These are phyloP conservation scores for Ranitomeya variabilis DNA, from an alignment of 2,113 vertebrate species.

Conservation along the genomic window DNA sequence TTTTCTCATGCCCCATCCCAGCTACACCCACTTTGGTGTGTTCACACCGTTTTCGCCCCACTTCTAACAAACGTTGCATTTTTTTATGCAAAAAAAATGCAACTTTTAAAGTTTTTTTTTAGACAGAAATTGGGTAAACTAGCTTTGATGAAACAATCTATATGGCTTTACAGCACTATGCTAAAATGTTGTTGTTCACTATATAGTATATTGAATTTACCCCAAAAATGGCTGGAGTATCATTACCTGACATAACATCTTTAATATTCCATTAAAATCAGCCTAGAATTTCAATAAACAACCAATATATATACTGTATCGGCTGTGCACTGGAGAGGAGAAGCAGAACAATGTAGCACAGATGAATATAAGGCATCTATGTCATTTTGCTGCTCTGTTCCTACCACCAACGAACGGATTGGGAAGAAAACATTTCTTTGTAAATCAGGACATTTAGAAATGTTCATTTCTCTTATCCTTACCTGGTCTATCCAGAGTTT, in stretches of 20 bases:
- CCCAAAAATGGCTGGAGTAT: too few species aligned
- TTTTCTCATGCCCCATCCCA: too few species aligned
- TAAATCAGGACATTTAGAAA: neutral
- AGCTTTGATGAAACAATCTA: too few species aligned
- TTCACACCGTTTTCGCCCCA: too few species aligned
- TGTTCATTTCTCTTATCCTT: conserved; percentile 40
- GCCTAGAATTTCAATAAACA: neutral
- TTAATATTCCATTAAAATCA: neutral
- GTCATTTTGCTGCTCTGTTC: neutral
- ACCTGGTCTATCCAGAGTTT: conserved; percentile 99
- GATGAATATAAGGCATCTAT: neutral
- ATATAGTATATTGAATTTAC: too few species aligned
- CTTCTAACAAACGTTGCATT: too few species aligned
- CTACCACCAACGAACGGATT: neutral
- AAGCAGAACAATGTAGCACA: neutral
- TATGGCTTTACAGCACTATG: too few species aligned
- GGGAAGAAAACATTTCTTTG: neutral
- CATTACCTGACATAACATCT: neutral
- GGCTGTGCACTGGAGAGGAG: neutral
- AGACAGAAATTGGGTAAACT: too few species aligned
- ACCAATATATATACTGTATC: neutral
- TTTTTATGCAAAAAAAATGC: too few species aligned
- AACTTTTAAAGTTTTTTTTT: too few species aligned
- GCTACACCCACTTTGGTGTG: too few species aligned
- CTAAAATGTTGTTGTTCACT: too few species aligned